These are phyloP conservation scores for Ephestia elutella DNA, from an alignment of 1,140 invertebrate genomes.

Conservation along the genomic window DNA sequence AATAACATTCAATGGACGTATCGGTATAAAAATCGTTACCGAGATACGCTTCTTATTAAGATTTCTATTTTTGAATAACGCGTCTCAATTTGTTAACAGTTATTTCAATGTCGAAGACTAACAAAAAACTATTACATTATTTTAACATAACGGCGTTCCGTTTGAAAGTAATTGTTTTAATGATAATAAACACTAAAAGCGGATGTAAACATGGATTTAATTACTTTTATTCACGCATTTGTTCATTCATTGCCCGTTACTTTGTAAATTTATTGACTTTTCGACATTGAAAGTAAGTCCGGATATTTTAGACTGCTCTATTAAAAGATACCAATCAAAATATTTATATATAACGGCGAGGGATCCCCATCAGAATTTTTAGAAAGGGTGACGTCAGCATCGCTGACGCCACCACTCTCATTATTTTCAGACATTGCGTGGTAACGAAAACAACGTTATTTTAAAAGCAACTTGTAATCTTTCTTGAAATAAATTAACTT, in stretches of 20 bases:
- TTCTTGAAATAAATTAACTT: too few relatives aligned
- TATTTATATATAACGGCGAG: too few relatives aligned
- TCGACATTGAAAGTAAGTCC: too few relatives aligned
- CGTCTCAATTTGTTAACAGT: slow-evolving; percentile 14
- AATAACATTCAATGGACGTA: slow-evolving; percentile 37
- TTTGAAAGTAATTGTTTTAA: slow-evolving; percentile 1
- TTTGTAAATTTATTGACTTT: neutral
- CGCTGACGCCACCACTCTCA: too few relatives aligned
- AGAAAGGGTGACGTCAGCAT: too few relatives aligned
- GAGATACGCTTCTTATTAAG: slow-evolving; percentile 21
- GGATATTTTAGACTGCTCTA: too few relatives aligned
- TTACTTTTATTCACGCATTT: slow-evolving; percentile 1
- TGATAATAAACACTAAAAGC: neutral
- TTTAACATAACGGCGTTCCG: neutral
- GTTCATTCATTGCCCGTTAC: neutral
- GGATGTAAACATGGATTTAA: neutral
- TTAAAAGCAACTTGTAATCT: too few relatives aligned
- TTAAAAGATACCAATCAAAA: too few relatives aligned
- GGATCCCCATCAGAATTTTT: too few relatives aligned
- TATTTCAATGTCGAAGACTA: neutral
- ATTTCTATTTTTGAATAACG: slow-evolving; percentile 17
- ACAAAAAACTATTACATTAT: neutral
- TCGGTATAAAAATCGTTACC: slow-evolving; percentile 21
- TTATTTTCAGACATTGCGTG: too few relatives aligned
- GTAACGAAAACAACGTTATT: too few relatives aligned